Conservation (phyloP, 2,888 invertebrate genomes). For the Netelia virgata region DNA sequence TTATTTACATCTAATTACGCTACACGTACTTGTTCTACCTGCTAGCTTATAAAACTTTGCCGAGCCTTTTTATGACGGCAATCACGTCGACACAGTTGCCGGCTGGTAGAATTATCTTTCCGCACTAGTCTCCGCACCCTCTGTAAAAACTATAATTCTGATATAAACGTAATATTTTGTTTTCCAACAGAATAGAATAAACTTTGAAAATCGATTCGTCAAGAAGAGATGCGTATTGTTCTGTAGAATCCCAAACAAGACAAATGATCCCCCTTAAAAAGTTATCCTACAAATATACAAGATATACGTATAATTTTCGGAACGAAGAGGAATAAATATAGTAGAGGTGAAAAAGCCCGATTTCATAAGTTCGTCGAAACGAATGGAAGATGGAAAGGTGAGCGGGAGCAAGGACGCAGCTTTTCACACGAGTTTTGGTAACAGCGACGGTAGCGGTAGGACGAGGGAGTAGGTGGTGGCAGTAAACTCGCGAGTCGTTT, state of each 20-base stretch:
- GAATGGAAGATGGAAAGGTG: slow-evolving; percentile 6
- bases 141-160: too few species aligned
- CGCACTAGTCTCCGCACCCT: not conserved
- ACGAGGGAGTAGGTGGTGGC: slow-evolving; percentile 4
- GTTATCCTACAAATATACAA: too few species aligned
- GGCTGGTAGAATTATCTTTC: not conserved
- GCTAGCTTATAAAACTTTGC: not conserved
- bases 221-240: too few species aligned
- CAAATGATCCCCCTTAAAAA: too few species aligned
- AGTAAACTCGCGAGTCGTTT: slow-evolving; percentile 42
- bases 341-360: not conserved
- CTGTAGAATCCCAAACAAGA: too few species aligned
- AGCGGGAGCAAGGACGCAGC: not conserved
- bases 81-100: not conserved
- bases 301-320: too few species aligned
- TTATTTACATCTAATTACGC: slow-evolving; percentile 80
- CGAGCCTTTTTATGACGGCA: not conserved
- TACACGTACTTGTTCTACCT: slow-evolving; percentile 2
- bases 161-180: too few species aligned
- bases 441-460: not conserved
- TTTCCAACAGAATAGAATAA: too few species aligned
- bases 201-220: too few species aligned
- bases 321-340: too few species aligned
- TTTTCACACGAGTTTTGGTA: not conserved
- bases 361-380: not conserved